These are phyloP conservation scores for Coccyzus lansbergi DNA, from an alignment of 2,797 vertebrate genomes.

Conservation along the genomic window DNA sequence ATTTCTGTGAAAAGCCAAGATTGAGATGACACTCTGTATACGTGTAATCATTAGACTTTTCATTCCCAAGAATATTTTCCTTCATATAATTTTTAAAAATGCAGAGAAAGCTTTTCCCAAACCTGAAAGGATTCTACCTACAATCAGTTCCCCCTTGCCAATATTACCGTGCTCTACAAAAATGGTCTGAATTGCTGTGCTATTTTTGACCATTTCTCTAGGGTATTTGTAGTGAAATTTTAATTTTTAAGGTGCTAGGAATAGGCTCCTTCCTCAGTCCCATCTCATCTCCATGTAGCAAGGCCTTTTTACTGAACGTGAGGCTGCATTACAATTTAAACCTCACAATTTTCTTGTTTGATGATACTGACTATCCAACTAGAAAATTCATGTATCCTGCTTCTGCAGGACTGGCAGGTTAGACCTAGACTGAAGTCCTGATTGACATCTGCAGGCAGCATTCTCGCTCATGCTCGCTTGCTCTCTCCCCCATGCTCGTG, in stretches of 20 bases:
- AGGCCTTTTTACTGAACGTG: slow-evolving; percentile 44
- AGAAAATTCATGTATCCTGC: slow-evolving; percentile 64
- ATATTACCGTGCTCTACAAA: slow-evolving; percentile 7
- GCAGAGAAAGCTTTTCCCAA: slow-evolving; percentile 51
- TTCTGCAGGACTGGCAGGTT: slow-evolving; percentile 62
- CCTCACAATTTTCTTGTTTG: slow-evolving; percentile 48
- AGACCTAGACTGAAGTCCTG: slow-evolving; percentile 62
- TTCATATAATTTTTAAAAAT: slow-evolving; percentile 40
- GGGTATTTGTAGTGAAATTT: slow-evolving; percentile 55
- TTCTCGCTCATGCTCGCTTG: slow-evolving; percentile 6
- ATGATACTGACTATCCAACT: slow-evolving; percentile 47
- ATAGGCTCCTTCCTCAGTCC: slow-evolving; percentile 41
- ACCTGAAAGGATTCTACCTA: slow-evolving; percentile 50
- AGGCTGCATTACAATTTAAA: slow-evolving; percentile 47
- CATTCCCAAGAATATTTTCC: slow-evolving; percentile 54
- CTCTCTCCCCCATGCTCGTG: neutral
- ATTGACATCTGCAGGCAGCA: slow-evolving; percentile 63
- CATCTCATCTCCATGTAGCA: slow-evolving; percentile 25
- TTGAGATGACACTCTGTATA: slow-evolving; percentile 47
- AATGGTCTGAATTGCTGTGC: slow-evolving; percentile 33
- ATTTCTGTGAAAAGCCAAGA: slow-evolving; percentile 48
- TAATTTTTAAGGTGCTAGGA: slow-evolving; percentile 56
- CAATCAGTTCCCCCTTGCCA: slow-evolving; percentile 43
- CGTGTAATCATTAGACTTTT: slow-evolving; percentile 60
- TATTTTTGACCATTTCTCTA: slow-evolving; percentile 59